Evolutionary conservation across 2,797 vertebrate genomes (phyloP).

Genomic region (Thripadectes ignobilis): DNA sequence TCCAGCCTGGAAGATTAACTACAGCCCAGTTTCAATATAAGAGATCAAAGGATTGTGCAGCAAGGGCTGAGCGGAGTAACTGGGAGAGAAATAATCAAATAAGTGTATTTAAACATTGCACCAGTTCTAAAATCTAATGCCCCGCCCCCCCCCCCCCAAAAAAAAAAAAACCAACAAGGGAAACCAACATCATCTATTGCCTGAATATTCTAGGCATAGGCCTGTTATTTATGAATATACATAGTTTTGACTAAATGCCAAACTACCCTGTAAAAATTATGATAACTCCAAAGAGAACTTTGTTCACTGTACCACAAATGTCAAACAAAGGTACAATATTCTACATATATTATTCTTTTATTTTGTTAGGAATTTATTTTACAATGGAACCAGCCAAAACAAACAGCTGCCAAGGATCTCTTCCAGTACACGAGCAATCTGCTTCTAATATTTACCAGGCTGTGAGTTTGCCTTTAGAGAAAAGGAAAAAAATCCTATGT

Average conservation of each 20-base stretch:
- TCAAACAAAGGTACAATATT: not conserved
- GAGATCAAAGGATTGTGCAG: not conserved
- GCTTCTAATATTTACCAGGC: slow-evolving; percentile 15
- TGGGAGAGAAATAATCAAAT: not conserved
- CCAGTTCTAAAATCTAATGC: not conserved
- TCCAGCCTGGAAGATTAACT: not conserved
- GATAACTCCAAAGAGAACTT: not conserved
- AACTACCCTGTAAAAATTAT: not conserved
- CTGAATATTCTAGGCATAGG: not conserved
- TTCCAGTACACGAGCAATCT: slow-evolving; percentile 36
- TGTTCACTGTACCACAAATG: not conserved
- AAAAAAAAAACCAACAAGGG: not conserved
- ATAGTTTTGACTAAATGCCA: not conserved
- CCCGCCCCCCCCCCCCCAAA: too few species aligned
- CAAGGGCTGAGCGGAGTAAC: not conserved
- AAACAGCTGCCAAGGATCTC: slow-evolving; percentile 3
- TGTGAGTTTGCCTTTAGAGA: not conserved
- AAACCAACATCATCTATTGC: not conserved
- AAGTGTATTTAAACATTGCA: not conserved
- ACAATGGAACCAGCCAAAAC: not conserved
- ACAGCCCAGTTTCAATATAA: not conserved
- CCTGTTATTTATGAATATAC: not conserved
- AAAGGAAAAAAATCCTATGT: not conserved
- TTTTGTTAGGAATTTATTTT: slow-evolving; percentile 15
- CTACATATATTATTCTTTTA: not conserved